Base-by-base conservation (phyloP, 2,888 invertebrate species). In the Drosophila dives region DNA sequence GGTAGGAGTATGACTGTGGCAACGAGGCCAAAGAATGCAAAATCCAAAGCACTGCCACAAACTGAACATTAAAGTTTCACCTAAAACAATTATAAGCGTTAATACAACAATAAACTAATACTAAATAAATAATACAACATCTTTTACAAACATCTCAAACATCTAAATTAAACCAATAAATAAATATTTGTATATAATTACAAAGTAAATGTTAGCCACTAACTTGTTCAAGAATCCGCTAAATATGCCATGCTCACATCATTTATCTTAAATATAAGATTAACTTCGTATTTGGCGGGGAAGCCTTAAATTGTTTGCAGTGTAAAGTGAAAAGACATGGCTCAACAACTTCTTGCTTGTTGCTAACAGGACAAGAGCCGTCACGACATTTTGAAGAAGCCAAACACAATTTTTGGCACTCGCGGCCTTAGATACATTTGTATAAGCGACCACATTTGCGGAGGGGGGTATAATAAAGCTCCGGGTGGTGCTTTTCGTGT, bases 331-430 rank as follows among this genome's bases (percentile, higher is more conserved):
- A 40, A 45, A 80, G 68, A 33, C 51, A 56, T 70, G 65, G 72
- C 80, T 81, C 68, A 81, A 73, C 80, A 76, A 76, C 71, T 81
- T 82, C 67, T 50, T 49, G 83, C 83, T 79, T 81, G 80, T 80
- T 80, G 83, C 83, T 70, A 76, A 68, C 75, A 72, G 55, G 48
- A 74, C 69, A 51, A 60, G 64, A 64, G 55, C 69, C 67, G 75
- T 77, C 56, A 75, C 54, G 49, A 82, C 81, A 72, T 67, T 69
- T 62, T 66, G 20, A 62, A 45, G 60, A 72, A 72, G 53, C 66
- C 80, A 72, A 74, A 65, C 65, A 72, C 67, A 54, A 67, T 73
- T 71, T 63, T 76, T 84, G 79, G 74, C 76, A 76, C 73, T 69
- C 58, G 63, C 64, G 63, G 68, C 72, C 71, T 67, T 33, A 60